phyloP scores from a whole-genome alignment of 2,797 vertebrate species.

The Arctocebus calabarensis region DNA sequence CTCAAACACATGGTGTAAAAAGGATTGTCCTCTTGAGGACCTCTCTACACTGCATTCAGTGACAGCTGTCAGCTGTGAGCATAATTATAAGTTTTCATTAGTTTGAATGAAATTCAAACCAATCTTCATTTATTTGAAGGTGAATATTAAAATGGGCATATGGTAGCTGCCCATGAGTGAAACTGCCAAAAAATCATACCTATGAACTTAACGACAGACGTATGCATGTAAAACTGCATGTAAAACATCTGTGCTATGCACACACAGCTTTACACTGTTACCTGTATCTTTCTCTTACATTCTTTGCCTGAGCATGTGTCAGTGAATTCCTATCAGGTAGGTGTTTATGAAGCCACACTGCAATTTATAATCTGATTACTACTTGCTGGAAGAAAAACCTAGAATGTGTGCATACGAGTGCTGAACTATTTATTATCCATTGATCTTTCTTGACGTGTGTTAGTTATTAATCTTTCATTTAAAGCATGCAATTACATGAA shows the following conservation, averaged over 20 bases:
- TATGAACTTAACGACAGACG: not conserved
- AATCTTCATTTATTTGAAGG: conserved; percentile 52
- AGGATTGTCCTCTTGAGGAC: not conserved
- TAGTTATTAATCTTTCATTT: conserved; percentile 47
- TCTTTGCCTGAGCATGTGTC: not conserved
- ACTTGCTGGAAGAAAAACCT: conserved; percentile 31
- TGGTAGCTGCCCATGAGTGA: not conserved
- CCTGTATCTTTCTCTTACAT: not conserved
- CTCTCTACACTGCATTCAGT: not conserved
- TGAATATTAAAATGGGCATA: conserved; percentile 64
- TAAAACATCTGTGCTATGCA: not conserved
- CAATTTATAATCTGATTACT: conserved; percentile 43
- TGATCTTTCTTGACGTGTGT: conserved; percentile 47
- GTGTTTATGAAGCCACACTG: not conserved
- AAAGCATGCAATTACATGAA: conserved; percentile 60
- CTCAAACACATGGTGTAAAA: not conserved
- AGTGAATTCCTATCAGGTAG: not conserved
- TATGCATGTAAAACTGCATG: not conserved
- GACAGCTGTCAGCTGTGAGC: conserved; percentile 63
- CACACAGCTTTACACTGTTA: not conserved
- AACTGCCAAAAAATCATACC: conserved; percentile 20
- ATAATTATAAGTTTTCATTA: conserved; percentile 42
- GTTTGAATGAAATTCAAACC: conserved; percentile 7
- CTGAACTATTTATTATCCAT: not conserved
- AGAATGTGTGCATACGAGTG: not conserved